Evolutionary conservation across 2,113 vertebrate genomes (phyloP).

Genomic region (Tympanuchus pallidicinctus): DNA sequence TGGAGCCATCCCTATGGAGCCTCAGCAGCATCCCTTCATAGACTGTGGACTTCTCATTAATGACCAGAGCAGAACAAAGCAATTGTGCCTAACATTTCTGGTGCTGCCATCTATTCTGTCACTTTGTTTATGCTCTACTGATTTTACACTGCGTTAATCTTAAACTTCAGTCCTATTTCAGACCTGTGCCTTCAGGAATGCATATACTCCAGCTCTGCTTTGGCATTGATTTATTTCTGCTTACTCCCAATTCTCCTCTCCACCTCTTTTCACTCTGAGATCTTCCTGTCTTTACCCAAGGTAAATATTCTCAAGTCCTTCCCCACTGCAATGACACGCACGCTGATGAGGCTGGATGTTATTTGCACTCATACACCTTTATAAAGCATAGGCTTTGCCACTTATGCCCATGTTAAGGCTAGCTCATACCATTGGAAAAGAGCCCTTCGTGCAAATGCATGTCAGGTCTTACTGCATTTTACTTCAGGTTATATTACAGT

Average conservation of each 20-base stretch:
- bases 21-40: background rate
- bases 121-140: background rate
- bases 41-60: background rate
- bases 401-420: background rate
- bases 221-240: constrained; percentile 2
- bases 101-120: background rate
- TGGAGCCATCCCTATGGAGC: background rate
- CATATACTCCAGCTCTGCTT: background rate
- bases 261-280: background rate
- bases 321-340: background rate
- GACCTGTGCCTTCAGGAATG: background rate
- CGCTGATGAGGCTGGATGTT: background rate
- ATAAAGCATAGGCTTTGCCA: background rate
- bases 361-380: background rate
- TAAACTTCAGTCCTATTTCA: background rate
- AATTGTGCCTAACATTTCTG: background rate
- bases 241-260: background rate
- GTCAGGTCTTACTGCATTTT: background rate
- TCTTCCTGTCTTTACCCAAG: background rate
- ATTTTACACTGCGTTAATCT: background rate
- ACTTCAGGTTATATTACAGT: background rate
- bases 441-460: background rate
- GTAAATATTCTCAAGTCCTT: background rate
- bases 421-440: background rate
- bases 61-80: background rate